phyloP scores from a whole-genome alignment of 2,888 invertebrate genomes.

The Drepana falcataria region DNA sequence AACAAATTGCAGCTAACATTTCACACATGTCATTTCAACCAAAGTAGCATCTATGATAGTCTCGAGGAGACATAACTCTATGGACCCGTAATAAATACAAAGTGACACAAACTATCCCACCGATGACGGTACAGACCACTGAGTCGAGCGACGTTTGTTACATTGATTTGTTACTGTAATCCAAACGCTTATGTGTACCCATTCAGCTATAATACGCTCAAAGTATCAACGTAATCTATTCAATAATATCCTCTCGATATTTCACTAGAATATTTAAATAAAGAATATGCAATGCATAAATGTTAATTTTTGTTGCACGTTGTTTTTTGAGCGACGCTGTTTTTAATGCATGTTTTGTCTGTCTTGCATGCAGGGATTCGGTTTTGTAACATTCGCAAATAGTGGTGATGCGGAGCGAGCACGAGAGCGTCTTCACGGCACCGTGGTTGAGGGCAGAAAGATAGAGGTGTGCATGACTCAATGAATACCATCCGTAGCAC shows the following conservation, averaged over 20 bases:
- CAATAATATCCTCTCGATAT: slow-evolving; percentile 70
- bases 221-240: slow-evolving; percentile 75
- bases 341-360: slow-evolving; percentile 96
- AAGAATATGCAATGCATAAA: slow-evolving; percentile 80
- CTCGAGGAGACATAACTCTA: slow-evolving; percentile 30
- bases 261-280: slow-evolving; percentile 72
- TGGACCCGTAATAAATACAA: slow-evolving; percentile 35
- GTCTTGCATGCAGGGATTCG: slow-evolving; percentile 99
- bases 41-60: slow-evolving; percentile 56
- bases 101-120: slow-evolving; percentile 54
- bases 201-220: slow-evolving; percentile 78
- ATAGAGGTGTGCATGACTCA: slow-evolving; percentile 99
- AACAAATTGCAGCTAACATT: slow-evolving; percentile 76
- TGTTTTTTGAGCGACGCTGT: slow-evolving; percentile 88
- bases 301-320: slow-evolving; percentile 87
- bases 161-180: slow-evolving; percentile 65
- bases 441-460: slow-evolving; percentile 99
- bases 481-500: slow-evolving; percentile 81
- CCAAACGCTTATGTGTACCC: slow-evolving; percentile 77
- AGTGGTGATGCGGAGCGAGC: slow-evolving; percentile 99
- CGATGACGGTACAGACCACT: slow-evolving; percentile 57
- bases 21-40: slow-evolving; percentile 55
- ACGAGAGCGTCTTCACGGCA: slow-evolving; percentile 99
- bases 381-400: slow-evolving; percentile 99
- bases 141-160: slow-evolving; percentile 59